Evolutionary conservation across 2,797 vertebrate species (phyloP), one percentile per base, ranked within the genome.

Genomic region (Borostomias antarcticus): DNA sequence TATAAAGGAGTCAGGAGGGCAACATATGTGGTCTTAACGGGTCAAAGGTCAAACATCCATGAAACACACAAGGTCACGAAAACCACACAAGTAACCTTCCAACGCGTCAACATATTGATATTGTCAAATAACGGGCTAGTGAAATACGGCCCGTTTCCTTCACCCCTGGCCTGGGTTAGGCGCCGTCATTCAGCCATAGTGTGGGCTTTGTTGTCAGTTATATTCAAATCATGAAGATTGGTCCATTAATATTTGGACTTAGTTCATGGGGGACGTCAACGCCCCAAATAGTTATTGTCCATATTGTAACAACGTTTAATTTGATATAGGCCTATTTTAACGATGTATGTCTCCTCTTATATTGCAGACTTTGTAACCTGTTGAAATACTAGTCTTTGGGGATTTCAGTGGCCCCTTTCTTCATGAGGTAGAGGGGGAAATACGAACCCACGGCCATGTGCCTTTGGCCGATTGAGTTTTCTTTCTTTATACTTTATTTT

Each of bases 11-110:
- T 89, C 86, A 88, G 82, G 86, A 76, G 78, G 87, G 78, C 86
- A 87, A 88, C 91, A 92, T 92, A 94, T 94, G 93, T 92, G 93
- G 92, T 93, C 82, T 93, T 92, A 91, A 89, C 58, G 82, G 95
- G 94, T 96, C 95, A 95, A 53, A 91, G 94, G 94, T 95, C 93
- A 90, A 89, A 90, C 84, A 92, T 89, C 89, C 92, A 91, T 95
- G 90, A 94, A 95, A 92, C 90, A 81, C 65, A 87, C 90, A 88
- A 89, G 91, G 92, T 92, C 89, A 90, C 68, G 77, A 73, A 82
- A 90, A 90, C 91, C 91, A 93, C 93, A 79, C 80, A 82, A 94
- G 85, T 86, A 89, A 89, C 89, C 85, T 89, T 83, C 90, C 91
- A 93, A 92, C 86, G 89, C 92, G 92, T 93, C 90, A 94, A 92